Evolutionary conservation across 2,797 vertebrate species (phyloP), one percentile per base, ranked within the genome.

Genomic region (Gallinago solitaria): DNA sequence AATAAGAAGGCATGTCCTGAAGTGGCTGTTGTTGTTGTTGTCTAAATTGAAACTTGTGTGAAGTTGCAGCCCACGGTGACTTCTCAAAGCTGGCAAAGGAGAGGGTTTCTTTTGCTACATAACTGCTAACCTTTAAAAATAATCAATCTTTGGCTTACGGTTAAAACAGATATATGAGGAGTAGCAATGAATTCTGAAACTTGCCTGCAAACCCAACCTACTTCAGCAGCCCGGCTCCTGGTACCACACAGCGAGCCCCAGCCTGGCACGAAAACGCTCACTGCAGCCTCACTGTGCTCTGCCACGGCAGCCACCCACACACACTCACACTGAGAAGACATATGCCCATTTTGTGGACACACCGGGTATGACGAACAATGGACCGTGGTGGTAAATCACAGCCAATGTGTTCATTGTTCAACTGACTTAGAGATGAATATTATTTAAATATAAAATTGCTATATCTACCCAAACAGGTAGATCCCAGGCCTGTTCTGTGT

Each of bases 111-210:
- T 94, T 95, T 87, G 64, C 76, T 81, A 90, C 51, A 20, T 50
- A 89, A 76, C 83, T 75, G 78, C 75, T 96, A 96, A 97, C 95
- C 91, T 97, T 95, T 97, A 94, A 95, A 97, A 95, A 75, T 33
- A 95, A 96, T 95, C 86, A 89, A 21, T 92, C 56, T 88, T 82
- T 79, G 78, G 75, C 90, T 89, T 56, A 57, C 83, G 92, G 92
- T 92, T 95, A 87, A 92, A 92, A 65, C 28, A 88, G 80, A 69
- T 77, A 32, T 33, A 73, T 45, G 60, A 61, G 77, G 61, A 85
- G 48, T 37, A 70, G 69, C 64, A 78, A 73, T 45, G 74, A 85
- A 89, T 92, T 80, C 64, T 86, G 77, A 82, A 82, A 71, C 59
- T 67, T 69, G 60, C 78, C 82, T 83, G 73, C 51, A 77, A 90